Evolutionary conservation across 2,797 vertebrate species (phyloP).

Genomic region (Decapterus maruadsi): DNA sequence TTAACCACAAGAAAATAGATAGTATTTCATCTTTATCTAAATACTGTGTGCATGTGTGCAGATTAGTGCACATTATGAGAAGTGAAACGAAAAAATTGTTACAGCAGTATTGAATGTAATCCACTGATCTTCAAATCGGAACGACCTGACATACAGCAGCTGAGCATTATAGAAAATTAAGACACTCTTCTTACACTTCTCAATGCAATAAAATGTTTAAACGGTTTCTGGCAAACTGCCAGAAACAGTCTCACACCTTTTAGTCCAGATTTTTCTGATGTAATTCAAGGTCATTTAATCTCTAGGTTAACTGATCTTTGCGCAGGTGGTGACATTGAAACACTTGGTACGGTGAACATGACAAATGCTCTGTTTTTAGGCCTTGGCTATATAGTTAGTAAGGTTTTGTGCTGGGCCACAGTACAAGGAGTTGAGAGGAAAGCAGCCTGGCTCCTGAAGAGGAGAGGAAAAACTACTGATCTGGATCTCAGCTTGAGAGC

Average conservation of each 20-base stretch:
- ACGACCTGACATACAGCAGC: slow-evolving; percentile 26
- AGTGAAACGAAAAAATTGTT: slow-evolving; percentile 15
- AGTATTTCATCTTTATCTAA: slow-evolving; percentile 48
- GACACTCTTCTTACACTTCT: slow-evolving; percentile 21
- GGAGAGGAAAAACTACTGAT: slow-evolving; percentile 53
- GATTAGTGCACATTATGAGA: slow-evolving; percentile 39
- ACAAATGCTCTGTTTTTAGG: slow-evolving; percentile 49
- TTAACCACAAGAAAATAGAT: slow-evolving; percentile 45
- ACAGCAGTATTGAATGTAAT: not conserved
- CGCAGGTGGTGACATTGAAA: slow-evolving; percentile 18
- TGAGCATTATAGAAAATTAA: slow-evolving; percentile 33
- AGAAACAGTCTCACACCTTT: slow-evolving; percentile 25
- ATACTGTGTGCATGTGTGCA: slow-evolving; percentile 35
- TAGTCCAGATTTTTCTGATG: slow-evolving; percentile 23
- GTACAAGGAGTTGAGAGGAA: slow-evolving; percentile 31
- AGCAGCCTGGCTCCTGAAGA: slow-evolving; percentile 45
- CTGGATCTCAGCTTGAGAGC: slow-evolving; percentile 65
- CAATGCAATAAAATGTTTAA: slow-evolving; percentile 30
- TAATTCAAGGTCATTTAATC: slow-evolving; percentile 51
- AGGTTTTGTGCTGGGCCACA: slow-evolving; percentile 28
- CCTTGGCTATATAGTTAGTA: slow-evolving; percentile 15
- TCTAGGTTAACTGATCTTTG: slow-evolving; percentile 28
- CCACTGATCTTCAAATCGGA: slow-evolving; percentile 21
- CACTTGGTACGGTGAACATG: slow-evolving; percentile 19
- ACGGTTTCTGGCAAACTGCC: slow-evolving; percentile 14